Percentiles rank a stretch among this genome's conserved stretches.
Evolutionary conservation across 1,140 invertebrate genomes (phyloP).

Genomic region (Dendroctonus ponderosae): DNA sequence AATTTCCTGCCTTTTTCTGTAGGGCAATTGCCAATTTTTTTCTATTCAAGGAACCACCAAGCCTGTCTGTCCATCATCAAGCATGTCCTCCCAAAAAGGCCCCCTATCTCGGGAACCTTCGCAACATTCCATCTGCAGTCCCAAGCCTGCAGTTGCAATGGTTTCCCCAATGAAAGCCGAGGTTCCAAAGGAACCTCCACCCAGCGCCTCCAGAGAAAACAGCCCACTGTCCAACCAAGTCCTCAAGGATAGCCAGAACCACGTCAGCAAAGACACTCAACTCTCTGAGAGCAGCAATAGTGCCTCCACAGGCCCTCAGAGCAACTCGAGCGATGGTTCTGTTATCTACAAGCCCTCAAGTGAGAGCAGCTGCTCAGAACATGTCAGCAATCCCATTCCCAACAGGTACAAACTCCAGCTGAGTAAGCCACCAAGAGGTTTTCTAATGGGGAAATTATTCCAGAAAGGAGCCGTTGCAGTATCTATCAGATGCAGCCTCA

Average conservation of each 20-base stretch:
- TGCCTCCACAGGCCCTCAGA: slow-evolving; percentile 57
- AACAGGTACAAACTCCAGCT: slow-evolving; percentile 46
- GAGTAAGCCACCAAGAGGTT: no score
- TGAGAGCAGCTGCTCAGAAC: slow-evolving; percentile 61
- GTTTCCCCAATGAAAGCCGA: slow-evolving; percentile 69
- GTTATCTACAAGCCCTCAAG: slow-evolving; percentile 68
- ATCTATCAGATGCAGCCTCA: no score
- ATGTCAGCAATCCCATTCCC: slow-evolving; percentile 50
- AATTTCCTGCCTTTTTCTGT: slow-evolving; percentile 43
- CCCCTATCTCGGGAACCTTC: slow-evolving; percentile 45
- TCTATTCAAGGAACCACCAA: slow-evolving; percentile 31
- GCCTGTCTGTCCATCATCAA: slow-evolving; percentile 20
- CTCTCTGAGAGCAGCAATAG: slow-evolving; percentile 37
- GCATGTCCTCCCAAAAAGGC: slow-evolving; percentile 14
- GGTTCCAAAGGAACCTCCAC: slow-evolving; percentile 21
- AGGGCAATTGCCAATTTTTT: background rate
- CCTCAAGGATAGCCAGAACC: slow-evolving; percentile 8
- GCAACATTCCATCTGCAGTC: slow-evolving; percentile 40
- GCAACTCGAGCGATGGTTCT: slow-evolving; percentile 63
- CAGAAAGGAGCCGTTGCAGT: no score
- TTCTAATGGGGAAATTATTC: no score
- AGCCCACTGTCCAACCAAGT: slow-evolving; percentile 7
- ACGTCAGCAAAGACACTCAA: slow-evolving; percentile 6
- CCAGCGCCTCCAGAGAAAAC: background rate
- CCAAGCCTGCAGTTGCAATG: slow-evolving; percentile 64